Base-by-base conservation (phyloP, 2,797 vertebrate species). In the Anguilla obscura region DNA sequence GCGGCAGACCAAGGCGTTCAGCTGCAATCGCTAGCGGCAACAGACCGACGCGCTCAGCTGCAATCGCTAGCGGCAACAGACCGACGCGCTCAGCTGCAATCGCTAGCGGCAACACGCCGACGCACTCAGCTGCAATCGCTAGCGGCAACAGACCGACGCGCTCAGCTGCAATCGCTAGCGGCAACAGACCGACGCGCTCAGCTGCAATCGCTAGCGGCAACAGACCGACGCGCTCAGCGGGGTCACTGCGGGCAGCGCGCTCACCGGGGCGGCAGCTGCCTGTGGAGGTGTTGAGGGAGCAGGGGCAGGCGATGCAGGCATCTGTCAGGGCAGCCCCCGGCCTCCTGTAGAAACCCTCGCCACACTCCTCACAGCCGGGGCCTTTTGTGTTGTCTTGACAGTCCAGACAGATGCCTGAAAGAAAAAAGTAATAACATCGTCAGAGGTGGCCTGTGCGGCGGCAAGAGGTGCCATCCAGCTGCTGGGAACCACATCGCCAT, bases 351-450 rank as follows among this genome's bases (percentile, higher is more conserved):
- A 96, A 97, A 56, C 93, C 94, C 18, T 94, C 93, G 91, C 90
- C 95, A 93, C 97, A 97, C 85, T 93, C 93, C 93, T 96, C 95
- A 14, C 97, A 97, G 92, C 93, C 92, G 74, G 91, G n/a, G 71
- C 97, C 97, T 94, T 94, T 88, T 0, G 96, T 97, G 91, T 97
- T 96, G 0, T 93, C 94, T 89, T 94, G 95, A 93, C 97, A 97
- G 86, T 94, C 92, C 91, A 94, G 89, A 92, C 97, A 97, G 92
- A 79, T 27, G 90, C 97, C 97, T 97, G 92, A 90, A 85, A 89
- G 88, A 87, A 89, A 86, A 89, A 74, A 45, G 84, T 83, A 86
- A 18, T 56, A 86, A 30, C 87, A 66, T 87, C 60, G 84, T 76
- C 50, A 87, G 88, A 85, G 63, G 85, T 10, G 36, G 84, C 14